phyloP scores from a whole-genome alignment of 2,797 vertebrate genomes.

The Chaetophractus vellerosus region DNA sequence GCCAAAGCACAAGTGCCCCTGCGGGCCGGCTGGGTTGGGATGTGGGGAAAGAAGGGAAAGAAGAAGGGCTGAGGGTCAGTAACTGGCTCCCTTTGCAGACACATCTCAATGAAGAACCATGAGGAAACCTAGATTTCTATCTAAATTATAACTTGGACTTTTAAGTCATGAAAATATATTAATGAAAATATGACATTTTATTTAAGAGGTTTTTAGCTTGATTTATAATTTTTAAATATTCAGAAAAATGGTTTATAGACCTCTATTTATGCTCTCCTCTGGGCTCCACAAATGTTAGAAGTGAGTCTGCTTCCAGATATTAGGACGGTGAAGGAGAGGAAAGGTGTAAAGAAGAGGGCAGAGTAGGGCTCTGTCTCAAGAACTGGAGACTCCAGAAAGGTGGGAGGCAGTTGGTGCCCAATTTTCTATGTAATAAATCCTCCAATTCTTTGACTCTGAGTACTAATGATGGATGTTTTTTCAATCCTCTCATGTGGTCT shows the following conservation, averaged over 20 bases:
- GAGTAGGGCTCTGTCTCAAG: not conserved
- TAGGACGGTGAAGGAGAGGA: not conserved
- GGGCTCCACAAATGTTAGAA: not conserved
- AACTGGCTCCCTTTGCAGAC: not conserved
- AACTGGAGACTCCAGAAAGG: not conserved
- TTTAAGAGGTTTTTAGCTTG: not conserved
- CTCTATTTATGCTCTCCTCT: not conserved
- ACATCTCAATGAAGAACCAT: not conserved
- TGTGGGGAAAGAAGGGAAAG: not conserved
- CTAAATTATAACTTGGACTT: not conserved
- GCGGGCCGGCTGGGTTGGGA: not conserved
- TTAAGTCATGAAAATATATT: not conserved
- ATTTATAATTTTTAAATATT: slow-evolving; percentile 29
- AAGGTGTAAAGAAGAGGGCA: not conserved
- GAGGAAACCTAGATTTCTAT: slow-evolving; percentile 8
- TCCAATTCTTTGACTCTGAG: not conserved
- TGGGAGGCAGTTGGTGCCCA: not conserved
- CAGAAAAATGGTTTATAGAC: not conserved
- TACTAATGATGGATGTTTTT: not conserved
- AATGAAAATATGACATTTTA: not conserved
- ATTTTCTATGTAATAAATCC: not conserved
- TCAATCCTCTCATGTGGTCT: too few relatives aligned
- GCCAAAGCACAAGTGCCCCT: not conserved
- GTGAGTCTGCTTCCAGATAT: not conserved
- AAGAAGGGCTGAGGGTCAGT: not conserved